Base-by-base conservation (phyloP, 2,113 vertebrate genomes). In the Callopanchax toddi region DNA sequence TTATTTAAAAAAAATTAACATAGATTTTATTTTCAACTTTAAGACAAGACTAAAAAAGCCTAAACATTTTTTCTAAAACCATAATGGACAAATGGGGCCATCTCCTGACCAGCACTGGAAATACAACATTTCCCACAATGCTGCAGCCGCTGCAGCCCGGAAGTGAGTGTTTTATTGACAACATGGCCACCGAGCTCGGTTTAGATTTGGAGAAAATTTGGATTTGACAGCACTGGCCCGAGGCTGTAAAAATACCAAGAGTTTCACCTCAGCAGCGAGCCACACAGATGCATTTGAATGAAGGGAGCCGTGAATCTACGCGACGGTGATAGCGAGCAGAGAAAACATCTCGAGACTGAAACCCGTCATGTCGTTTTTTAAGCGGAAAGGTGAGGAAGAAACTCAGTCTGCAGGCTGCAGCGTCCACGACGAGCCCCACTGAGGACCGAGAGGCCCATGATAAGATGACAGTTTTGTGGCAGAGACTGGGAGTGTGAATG, bases 121-220 rank as follows among this genome's bases (percentile, higher is more conserved):
- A 29, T 34, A 58, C 82, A 70, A 0, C 17, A 67, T 87, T 92
- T 89, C 92, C 92, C 91, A 91, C 65, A 91, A 91, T 91, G 81
- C 91, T 82, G 67, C 69, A 11, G 81, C 82, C 56, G 85, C 79
- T 85, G 55, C 66, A 86, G 82, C 71, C 93, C 93, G 94, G 93
- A 95, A 95, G 92, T 92, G 68, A 81, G 91, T 69, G 84, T 68
- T 95, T 92, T 95, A 94, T 95, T 95, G 94, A 94, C 94, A 95
- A 94, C 75, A 95, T 94, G 94, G 94, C 89, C 53, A 87, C 83
- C 60, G 76, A 83, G 25, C 90, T 83, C 72, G 81, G 75, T 70
- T 70, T 84, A 79, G 86, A 90, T 85, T 80, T 89, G 82, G 76
- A 42, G 61, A 79, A 69, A 78, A 79, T 54, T 82, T 20, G 22